A percentile compares a stretch with the other conserved stretches of the same genome.
Conservation (phyloP, 2,888 invertebrate species). For the Oegoconia quadripuncta region DNA sequence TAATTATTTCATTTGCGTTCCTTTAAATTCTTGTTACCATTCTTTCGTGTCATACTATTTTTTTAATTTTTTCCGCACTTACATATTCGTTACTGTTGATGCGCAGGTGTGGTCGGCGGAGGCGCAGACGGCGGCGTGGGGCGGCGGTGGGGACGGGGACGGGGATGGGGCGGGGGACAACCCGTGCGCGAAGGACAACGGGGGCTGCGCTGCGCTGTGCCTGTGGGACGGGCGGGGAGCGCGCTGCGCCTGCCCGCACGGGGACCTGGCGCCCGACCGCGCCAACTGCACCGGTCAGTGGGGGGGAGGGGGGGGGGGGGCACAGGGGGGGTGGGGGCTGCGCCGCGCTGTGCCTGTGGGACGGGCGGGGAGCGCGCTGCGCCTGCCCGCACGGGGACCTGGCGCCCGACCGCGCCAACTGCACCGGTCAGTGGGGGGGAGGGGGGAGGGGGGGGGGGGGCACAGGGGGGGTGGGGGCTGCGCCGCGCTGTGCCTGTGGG, state of each 20-base stretch:
- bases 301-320: slow-evolving; percentile 28
- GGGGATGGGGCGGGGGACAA: slow-evolving; percentile 57
- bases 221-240: slow-evolving; percentile 82
- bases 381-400: slow-evolving; percentile 91
- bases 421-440: slow-evolving; percentile 74
- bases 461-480: slow-evolving; percentile 81
- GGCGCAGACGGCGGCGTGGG: slow-evolving; percentile 31
- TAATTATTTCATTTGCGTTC: no score
- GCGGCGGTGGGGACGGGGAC: slow-evolving; percentile 61
- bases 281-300: slow-evolving; percentile 81
- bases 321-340: slow-evolving; percentile 81
- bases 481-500: slow-evolving; percentile 87
- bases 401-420: slow-evolving; percentile 81
- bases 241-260: slow-evolving; percentile 91
- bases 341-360: slow-evolving; percentile 87
- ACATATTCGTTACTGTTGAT: no score
- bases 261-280: slow-evolving; percentile 82
- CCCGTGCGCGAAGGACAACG: slow-evolving; percentile 77
- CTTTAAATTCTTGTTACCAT: no score
- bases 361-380: slow-evolving; percentile 82
- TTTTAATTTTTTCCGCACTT: no score
- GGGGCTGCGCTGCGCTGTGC: slow-evolving; percentile 87
- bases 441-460: slow-evolving; percentile 26
- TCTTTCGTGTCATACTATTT: no score
- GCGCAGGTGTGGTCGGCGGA: slow-evolving; percentile 36